A percentile compares a stretch with the other conserved stretches of the same genome.
Evolutionary conservation across 2,888 invertebrate species (phyloP).

Genomic region (Temnothorax rugatulus): DNA sequence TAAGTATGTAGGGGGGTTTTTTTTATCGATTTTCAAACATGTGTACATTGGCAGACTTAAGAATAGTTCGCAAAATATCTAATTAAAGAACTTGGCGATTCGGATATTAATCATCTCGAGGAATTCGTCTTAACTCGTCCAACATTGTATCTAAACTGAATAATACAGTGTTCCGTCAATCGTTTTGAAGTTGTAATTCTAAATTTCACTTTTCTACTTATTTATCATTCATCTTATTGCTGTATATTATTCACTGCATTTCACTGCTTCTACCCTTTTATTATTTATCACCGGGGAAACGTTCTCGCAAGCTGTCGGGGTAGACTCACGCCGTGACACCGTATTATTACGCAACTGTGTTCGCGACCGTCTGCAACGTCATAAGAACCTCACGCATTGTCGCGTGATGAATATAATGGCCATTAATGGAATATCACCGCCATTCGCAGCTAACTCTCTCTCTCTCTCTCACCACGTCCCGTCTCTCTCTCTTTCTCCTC

Average conservation of each 20-base stretch:
- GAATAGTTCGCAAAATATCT: not conserved
- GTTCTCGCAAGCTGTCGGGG: slow-evolving; percentile 13
- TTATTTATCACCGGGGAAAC: slow-evolving; percentile 11
- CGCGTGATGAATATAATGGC: slow-evolving; percentile 80
- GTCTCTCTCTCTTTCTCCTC: slow-evolving; percentile 39
- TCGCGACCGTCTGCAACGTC: slow-evolving; percentile 43
- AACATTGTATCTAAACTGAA: not conserved
- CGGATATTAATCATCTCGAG: not conserved
- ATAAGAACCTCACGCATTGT: slow-evolving; percentile 63
- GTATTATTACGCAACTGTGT: slow-evolving; percentile 41
- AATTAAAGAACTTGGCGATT: not conserved
- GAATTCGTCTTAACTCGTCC: not conserved
- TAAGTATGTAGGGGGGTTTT: slow-evolving; percentile 19
- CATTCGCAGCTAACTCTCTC: slow-evolving; percentile 68
- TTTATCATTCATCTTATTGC: not conserved
- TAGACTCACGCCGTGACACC: slow-evolving; percentile 19
- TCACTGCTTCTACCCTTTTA: not conserved
- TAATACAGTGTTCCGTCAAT: not conserved
- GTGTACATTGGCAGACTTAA: not conserved
- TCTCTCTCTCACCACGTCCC: slow-evolving; percentile 49
- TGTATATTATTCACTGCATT: not conserved
- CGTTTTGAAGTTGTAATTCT: not conserved
- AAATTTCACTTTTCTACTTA: not conserved
- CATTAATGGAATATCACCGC: slow-evolving; percentile 79
- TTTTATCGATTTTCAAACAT: slow-evolving; percentile 21